phyloP scores from a whole-genome alignment of 1,140 invertebrate species.

The Brachionus sp. region DNA sequence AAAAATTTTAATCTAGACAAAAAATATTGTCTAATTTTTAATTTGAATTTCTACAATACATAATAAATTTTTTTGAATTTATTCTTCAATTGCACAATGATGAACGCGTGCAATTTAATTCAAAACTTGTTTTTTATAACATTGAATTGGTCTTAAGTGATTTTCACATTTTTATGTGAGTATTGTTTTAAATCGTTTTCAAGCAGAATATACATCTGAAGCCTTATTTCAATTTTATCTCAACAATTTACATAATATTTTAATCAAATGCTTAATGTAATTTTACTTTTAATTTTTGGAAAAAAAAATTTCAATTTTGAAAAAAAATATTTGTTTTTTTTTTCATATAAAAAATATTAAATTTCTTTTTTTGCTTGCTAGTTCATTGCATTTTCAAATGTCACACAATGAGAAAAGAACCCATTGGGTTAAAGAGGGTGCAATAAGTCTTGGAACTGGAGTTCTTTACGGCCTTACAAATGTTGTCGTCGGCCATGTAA shows the following conservation, averaged over 20 bases:
- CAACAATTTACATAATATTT: conserved; percentile 1
- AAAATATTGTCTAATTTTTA: neutral
- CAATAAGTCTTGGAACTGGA: conserved; percentile 55
- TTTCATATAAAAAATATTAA: neutral
- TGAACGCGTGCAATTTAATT: neutral
- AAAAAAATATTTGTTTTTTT: neutral
- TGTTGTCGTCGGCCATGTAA: conserved; percentile 52
- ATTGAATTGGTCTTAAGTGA: neutral
- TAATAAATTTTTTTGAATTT: neutral
- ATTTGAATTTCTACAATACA: neutral
- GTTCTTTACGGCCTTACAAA: conserved; percentile 56
- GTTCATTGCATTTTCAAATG: conserved; percentile 47
- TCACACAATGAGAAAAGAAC: conserved; percentile 55
- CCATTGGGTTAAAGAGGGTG: conserved; percentile 54
- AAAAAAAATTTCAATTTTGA: neutral
- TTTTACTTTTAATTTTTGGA: neutral
- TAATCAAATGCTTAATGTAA: neutral
- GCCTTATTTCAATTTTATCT: neutral
- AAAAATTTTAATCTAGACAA: too few species aligned
- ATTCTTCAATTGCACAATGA: neutral
- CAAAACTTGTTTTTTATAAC: neutral
- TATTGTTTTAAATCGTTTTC: neutral
- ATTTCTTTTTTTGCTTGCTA: neutral
- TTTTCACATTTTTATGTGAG: conserved; percentile 4
- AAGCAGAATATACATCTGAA: neutral